Conservation (phyloP, 2,113 vertebrate species). For the Cyphomyrus plagiostoma region DNA sequence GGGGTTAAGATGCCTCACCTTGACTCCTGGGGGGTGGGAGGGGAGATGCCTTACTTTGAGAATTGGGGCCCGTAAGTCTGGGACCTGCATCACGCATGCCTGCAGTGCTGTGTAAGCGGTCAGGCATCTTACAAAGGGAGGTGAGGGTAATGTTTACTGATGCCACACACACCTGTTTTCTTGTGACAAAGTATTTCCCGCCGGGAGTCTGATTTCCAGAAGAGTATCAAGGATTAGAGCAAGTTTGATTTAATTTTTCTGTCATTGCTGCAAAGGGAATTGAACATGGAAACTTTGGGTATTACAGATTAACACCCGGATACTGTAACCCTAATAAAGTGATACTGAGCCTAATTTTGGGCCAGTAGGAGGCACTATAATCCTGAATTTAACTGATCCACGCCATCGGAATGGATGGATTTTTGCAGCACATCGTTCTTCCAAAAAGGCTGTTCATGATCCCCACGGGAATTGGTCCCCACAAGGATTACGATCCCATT, state of each 20-base stretch:
- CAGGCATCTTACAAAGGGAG: not conserved
- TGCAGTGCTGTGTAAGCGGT: not conserved
- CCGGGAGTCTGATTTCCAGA: not conserved
- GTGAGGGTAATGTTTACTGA: not conserved
- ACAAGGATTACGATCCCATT: not conserved
- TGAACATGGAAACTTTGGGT: not conserved
- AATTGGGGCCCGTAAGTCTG: not conserved
- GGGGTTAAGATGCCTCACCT: not conserved
- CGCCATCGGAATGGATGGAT: not conserved
- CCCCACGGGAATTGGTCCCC: not conserved
- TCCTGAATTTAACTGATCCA: not conserved
- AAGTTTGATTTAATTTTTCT: not conserved
- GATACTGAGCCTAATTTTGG: not conserved
- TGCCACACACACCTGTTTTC: not conserved
- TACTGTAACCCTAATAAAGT: not conserved
- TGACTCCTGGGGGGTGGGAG: not conserved
- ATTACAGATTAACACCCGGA: not conserved
- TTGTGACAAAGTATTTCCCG: not conserved
- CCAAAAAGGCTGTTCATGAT: not conserved
- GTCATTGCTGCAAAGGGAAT: not conserved
- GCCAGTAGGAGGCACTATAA: not conserved
- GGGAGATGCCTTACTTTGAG: not conserved
- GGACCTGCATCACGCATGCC: not conserved
- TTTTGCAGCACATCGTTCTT: not conserved
- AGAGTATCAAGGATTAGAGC: not conserved